These are phyloP conservation scores for Phataginus tricuspis DNA, from an alignment of 2,797 vertebrate genomes.

Conservation along the genomic window DNA sequence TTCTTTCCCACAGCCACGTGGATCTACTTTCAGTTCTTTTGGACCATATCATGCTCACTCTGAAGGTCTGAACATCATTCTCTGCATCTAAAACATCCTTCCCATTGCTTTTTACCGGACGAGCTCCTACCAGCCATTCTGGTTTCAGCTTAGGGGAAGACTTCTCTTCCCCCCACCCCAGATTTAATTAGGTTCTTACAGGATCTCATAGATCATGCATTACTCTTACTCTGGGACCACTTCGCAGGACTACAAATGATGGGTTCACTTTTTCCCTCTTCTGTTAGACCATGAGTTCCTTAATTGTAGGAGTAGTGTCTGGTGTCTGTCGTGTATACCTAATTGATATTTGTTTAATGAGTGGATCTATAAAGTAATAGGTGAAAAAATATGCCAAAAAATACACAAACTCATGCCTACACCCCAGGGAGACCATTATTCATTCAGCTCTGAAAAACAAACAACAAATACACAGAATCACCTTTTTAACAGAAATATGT, in stretches of 20 bases:
- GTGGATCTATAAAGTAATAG: neutral
- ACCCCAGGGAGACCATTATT: neutral
- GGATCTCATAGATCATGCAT: neutral
- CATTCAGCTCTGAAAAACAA: neutral
- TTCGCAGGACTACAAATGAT: neutral
- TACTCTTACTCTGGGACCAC: neutral
- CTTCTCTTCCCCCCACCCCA: neutral
- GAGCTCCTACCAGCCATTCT: neutral
- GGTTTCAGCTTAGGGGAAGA: neutral
- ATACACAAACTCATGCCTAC: neutral
- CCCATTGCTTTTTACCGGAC: neutral
- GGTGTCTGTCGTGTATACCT: neutral
- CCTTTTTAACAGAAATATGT: neutral
- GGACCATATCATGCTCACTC: neutral
- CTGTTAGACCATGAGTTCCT: neutral
- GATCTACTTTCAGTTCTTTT: neutral
- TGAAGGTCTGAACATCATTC: neutral
- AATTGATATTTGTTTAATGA: constrained; percentile 9
- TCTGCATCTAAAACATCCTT: neutral
- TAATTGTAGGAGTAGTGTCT: neutral
- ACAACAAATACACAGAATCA: neutral
- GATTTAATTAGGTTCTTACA: neutral
- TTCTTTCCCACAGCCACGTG: neutral
- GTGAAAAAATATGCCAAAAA: neutral
- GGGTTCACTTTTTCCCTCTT: neutral